These are phyloP conservation scores for Petrocephalus zakoni DNA, from an alignment of 2,113 vertebrate genomes.

Conservation along the genomic window DNA sequence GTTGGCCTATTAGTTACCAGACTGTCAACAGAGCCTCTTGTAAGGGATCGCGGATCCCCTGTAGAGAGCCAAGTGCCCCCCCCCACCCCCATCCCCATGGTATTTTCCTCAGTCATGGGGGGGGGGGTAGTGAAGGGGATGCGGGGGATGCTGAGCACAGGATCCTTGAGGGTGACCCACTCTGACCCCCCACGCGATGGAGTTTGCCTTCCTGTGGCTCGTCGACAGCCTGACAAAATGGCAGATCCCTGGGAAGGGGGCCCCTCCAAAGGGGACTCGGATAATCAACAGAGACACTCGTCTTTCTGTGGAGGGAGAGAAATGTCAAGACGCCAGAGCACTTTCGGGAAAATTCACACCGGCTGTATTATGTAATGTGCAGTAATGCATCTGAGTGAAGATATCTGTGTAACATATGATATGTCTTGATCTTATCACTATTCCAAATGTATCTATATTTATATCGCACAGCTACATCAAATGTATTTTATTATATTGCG, in stretches of 20 bases:
- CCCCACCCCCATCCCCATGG: background rate
- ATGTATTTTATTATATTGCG: background rate
- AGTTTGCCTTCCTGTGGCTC: conserved; percentile 46
- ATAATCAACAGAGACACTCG: conserved; percentile 40
- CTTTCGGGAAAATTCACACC: conserved; percentile 32
- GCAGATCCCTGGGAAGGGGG: conserved; percentile 36
- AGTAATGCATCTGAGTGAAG: conserved; percentile 39
- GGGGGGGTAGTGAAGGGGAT: conserved; percentile 16
- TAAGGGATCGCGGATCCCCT: conserved; percentile 60
- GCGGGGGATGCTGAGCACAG: conserved; percentile 21
- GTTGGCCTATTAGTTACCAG: conserved; percentile 64
- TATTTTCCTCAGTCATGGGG: conserved; percentile 13
- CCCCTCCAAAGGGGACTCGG: conserved; percentile 39
- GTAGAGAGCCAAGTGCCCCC: conserved; percentile 56
- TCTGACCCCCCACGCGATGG: conserved; percentile 53
- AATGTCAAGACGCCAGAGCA: conserved; percentile 27
- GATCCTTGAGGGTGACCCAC: conserved; percentile 50
- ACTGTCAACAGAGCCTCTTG: conserved; percentile 56
- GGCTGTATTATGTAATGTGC: conserved; percentile 48
- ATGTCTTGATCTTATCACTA: conserved; percentile 36
- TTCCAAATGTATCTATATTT: background rate
- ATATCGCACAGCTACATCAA: background rate
- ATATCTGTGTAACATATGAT: conserved; percentile 14
- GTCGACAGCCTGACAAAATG: conserved; percentile 43
- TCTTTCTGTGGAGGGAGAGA: conserved; percentile 24